Conservation (phyloP, 2,888 invertebrate genomes). For the Criorhina ranunculi region DNA sequence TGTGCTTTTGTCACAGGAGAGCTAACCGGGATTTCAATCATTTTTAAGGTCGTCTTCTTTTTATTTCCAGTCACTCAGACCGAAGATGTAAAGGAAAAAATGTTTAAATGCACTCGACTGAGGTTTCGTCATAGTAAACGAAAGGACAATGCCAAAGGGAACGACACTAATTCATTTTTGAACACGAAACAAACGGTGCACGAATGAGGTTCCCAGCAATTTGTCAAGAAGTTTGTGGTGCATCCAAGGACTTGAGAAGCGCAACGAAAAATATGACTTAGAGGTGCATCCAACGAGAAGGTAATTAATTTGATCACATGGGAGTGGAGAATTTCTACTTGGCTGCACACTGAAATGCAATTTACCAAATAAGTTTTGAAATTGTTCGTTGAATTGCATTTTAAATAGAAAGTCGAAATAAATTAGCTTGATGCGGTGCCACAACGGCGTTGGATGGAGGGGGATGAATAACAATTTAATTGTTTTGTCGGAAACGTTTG, state of each 20-base stretch:
- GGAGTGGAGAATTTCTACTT: not conserved
- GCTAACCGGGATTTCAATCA: not conserved
- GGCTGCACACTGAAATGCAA: slow-evolving; percentile 1
- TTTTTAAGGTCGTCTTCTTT: slow-evolving; percentile 10
- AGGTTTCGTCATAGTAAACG: slow-evolving; percentile 11
- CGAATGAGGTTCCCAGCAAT: slow-evolving; percentile 1
- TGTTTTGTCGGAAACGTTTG: slow-evolving; percentile 5
- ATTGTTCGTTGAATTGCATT: not conserved
- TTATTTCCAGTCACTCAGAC: slow-evolving; percentile 8
- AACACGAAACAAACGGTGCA: not conserved
- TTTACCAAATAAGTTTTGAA: slow-evolving; percentile 20
- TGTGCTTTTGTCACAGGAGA: not conserved
- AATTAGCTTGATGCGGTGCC: slow-evolving; percentile 13
- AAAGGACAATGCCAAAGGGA: slow-evolving; percentile 9
- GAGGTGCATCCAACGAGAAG: slow-evolving; percentile 9
- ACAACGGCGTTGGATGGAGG: not conserved
- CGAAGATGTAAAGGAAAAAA: not conserved
- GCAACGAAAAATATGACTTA: not conserved
- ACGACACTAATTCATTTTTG: slow-evolving; percentile 7
- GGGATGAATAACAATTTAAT: slow-evolving; percentile 10
- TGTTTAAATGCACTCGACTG: slow-evolving; percentile 34
- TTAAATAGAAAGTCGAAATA: not conserved
- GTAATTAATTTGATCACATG: slow-evolving; percentile 11
- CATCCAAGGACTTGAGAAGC: not conserved
- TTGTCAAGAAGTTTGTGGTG: slow-evolving; percentile 13